Evolutionary conservation across 2,113 vertebrate genomes (phyloP), one percentile per base, ranked within the genome.

Genomic region (Osmerus eperlanus): DNA sequence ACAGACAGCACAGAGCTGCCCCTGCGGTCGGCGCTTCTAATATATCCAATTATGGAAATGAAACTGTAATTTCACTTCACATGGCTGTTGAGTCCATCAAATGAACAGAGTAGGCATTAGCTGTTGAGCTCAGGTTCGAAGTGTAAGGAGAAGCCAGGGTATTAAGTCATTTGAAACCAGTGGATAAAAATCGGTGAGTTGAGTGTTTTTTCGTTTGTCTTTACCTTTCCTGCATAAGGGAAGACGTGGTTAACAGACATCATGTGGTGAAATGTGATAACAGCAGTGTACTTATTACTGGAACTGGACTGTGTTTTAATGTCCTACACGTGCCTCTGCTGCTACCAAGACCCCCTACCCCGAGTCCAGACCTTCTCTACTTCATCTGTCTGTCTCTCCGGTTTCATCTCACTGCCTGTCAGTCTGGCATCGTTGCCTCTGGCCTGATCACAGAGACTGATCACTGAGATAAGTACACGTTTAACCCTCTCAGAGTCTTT

Each of bases 21-120:
- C 47, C 28, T 16, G 51, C 23, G 15, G 12, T 62, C 65, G 59
- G 14, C n/a, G 16, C 28, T 41, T 16, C 61, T 67, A 71, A 63
- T 71, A 65, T 29, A 54, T 67, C 55, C 14, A 74, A 71, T 74
- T 62, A 70, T 25, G 60, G 18, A 74, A 67, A 64, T 56, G 29
- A 62, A 67, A 70, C 65, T 59, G 58, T 60, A 67, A 70, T 67
- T 74, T 58, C 47, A 66, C 16, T 69, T 69, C 15, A 32, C 58
- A 54, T n/a, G 53, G 53, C 19, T 7, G 21, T 67, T 25, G 13
- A 68, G 29, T 4, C 68, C 9, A 69, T 29, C 58, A 36, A 11
- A 60, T 29, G 19, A 21, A 67, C 51, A 47, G 9, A 47, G 41
- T 47, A 12, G 51, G 58, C 67, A 77, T 56, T 72, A 29, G 63